Base-by-base conservation (phyloP, 2,888 invertebrate species). In the Chrysolina haemoptera region DNA sequence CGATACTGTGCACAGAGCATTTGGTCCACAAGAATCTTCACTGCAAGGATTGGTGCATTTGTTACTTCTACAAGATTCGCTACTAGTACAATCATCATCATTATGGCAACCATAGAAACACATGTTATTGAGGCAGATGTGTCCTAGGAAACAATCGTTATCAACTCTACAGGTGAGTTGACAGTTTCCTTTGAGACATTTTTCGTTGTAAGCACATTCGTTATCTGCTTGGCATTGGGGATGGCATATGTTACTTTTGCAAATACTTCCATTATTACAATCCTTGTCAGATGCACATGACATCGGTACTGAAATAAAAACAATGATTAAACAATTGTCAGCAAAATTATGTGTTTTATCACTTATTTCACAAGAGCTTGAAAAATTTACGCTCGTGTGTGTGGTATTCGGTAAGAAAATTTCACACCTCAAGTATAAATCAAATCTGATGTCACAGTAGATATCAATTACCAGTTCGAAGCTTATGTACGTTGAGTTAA, bases 91-190 rank as follows among this genome's bases (percentile, higher is more conserved):
- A 85, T 97, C 97, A 81, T 95, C 96, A 83, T 96, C 95, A 18
- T 92, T 91, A 79, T 95, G 93, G 85, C 97, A 97, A 50, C 97
- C 97, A 80, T 94, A 94, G 73, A 94, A 91, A 84, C 97, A 97
- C 89, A 94, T 94, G 83, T 95, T 96, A 83, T 93, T 92, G 71
- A 96, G 88, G 84, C 97, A 97, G 79, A 97, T 95, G 83, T 97
- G 96, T 0, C 96, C 96, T 73, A 96, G 89, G 91, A 97, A 96
- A 83, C 97, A 97, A 83, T 97, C 97, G 83, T 96, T 96, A 85
- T 97, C 96, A 0, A 96, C 93, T 64, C 96, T 92, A 84, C 97
- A 97, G 3, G 96, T 97, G 73, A 97, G 92, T 92, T 95, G 91
- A 86, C 97, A 97, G 82, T 92, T 93, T 79, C 93, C 94, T 83